Evolutionary conservation across 2,113 vertebrate species (phyloP).

Genomic region (Osmerus mordax): DNA sequence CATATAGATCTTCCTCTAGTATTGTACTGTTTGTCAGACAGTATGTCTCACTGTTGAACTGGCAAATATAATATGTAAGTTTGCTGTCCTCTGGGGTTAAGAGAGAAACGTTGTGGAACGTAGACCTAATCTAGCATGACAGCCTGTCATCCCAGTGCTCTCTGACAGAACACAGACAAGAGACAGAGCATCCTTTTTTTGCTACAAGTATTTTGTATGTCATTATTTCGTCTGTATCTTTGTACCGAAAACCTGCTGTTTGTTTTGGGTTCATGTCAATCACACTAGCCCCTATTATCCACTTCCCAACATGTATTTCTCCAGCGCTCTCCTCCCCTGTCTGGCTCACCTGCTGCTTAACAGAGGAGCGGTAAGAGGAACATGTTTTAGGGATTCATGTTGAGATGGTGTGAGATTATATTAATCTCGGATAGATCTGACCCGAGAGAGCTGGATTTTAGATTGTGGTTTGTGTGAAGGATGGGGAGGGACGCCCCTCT

Average conservation of each 20-base stretch:
- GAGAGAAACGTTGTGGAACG: slow-evolving; percentile 59
- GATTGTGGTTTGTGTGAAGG: slow-evolving; percentile 17
- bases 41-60: too few relatives aligned
- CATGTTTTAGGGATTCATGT: slow-evolving; percentile 55
- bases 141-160: slow-evolving; percentile 62
- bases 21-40: too few relatives aligned
- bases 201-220: slow-evolving; percentile 31
- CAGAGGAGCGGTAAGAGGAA: slow-evolving; percentile 45
- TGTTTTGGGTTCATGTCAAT: slow-evolving; percentile 59
- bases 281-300: slow-evolving; percentile 38
- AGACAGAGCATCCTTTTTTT: slow-evolving; percentile 53
- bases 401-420: slow-evolving; percentile 48
- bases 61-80: slow-evolving; percentile 24
- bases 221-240: slow-evolving; percentile 30
- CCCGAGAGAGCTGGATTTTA: slow-evolving; percentile 35
- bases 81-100: slow-evolving; percentile 48
- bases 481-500: neutral
- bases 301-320: slow-evolving; percentile 32
- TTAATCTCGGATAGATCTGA: slow-evolving; percentile 59
- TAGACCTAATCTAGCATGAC: slow-evolving; percentile 61
- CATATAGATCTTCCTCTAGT: too few relatives aligned
- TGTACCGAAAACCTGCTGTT: slow-evolving; percentile 54
- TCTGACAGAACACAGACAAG: slow-evolving; percentile 60
- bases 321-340: slow-evolving; percentile 34
- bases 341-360: slow-evolving; percentile 58